A percentile compares a stretch with the other conserved stretches of the same genome.
phyloP scores from a whole-genome alignment of 1,140 invertebrate genomes.

The Nebria ingens region DNA sequence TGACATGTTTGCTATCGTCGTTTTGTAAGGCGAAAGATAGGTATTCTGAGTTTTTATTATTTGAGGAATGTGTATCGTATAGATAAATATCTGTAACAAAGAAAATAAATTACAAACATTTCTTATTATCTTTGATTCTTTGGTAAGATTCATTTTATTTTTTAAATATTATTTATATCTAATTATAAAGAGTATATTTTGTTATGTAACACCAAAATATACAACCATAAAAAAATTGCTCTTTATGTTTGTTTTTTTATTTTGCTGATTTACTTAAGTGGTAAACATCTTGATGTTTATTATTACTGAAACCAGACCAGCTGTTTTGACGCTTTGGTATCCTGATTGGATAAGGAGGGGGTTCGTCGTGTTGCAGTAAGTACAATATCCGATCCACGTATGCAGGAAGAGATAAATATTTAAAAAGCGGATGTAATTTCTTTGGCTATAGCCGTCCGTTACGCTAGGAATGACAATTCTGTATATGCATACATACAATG shows the following conservation, averaged over 20 bases:
- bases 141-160: too few species aligned
- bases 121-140: too few species aligned
- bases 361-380: not conserved
- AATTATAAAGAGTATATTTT: too few species aligned
- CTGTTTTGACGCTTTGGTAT: not conserved
- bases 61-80: not conserved
- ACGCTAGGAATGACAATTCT: not conserved
- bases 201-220: too few species aligned
- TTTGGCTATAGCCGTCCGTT: not conserved
- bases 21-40: not conserved
- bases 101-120: too few species aligned
- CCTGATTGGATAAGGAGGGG: not conserved
- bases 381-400: not conserved
- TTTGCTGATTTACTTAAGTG: too few species aligned
- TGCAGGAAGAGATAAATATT: not conserved
- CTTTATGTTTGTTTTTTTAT: too few species aligned
- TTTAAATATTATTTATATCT: too few species aligned
- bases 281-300: too few species aligned
- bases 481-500: too few species aligned
- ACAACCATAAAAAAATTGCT: too few species aligned
- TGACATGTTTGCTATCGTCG: not conserved
- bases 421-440: not conserved
- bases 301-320: not conserved
- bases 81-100: constrained; percentile 2
- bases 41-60: not conserved